phyloP scores from a whole-genome alignment of 2,888 invertebrate species.

The Perizoma flavofasciatum region DNA sequence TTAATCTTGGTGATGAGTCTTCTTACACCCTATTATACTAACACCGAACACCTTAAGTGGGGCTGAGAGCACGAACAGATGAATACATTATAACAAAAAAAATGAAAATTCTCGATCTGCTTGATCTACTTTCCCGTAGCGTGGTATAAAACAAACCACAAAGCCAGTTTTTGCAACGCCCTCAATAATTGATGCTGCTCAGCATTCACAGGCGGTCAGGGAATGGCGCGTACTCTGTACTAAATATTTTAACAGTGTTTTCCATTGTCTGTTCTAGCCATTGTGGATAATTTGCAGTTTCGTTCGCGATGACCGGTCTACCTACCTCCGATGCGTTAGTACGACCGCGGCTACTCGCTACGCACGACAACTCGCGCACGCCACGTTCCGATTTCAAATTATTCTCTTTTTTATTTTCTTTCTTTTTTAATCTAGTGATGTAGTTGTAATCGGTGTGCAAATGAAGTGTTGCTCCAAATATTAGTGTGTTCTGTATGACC shows the following conservation, averaged over 20 bases:
- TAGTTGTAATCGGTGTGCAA: conserved; percentile 36
- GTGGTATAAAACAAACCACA: too few species aligned
- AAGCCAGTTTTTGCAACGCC: too few species aligned
- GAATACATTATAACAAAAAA: too few species aligned
- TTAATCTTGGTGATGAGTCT: too few species aligned
- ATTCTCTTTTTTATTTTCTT: conserved; percentile 42
- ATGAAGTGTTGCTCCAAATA: conserved; percentile 51
- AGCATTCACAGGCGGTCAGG: conserved; percentile 32
- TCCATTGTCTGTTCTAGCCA: conserved; percentile 47
- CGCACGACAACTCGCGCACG: conserved; percentile 50
- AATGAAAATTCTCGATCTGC: too few species aligned
- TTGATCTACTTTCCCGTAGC: too few species aligned
- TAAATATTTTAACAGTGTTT: conserved; percentile 74
- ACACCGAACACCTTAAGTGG: too few species aligned
- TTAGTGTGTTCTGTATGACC: conserved; percentile 49
- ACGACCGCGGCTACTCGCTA: conserved; percentile 61
- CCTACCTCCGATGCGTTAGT: conserved; percentile 67
- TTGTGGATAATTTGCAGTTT: conserved; percentile 68
- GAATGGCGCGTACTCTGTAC: conserved; percentile 45
- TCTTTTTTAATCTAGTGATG: conserved; percentile 30
- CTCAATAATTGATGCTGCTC: too few species aligned
- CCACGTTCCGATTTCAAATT: conserved; percentile 43
- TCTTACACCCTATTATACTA: too few species aligned
- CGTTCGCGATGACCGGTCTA: conserved; percentile 52
- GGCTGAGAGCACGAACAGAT: too few species aligned